phyloP scores from a whole-genome alignment of 2,797 vertebrate species.

The Etheostoma nigrum region DNA sequence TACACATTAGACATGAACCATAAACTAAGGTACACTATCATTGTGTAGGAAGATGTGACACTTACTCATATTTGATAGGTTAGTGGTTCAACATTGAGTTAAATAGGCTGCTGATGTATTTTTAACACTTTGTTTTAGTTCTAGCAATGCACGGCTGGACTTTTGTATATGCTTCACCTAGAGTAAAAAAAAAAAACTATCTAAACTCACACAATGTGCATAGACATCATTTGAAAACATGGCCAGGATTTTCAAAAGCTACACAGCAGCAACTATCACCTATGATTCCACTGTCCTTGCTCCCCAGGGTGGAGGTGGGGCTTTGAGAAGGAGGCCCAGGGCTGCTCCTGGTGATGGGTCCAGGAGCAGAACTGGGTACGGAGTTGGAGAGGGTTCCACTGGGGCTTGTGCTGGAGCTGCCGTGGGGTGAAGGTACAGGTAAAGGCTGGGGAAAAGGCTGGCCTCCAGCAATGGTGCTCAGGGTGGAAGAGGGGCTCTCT shows the following conservation, averaged over 20 bases:
- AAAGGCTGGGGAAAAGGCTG: constrained; percentile 60
- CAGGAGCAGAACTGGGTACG: constrained; percentile 60
- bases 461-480: constrained; percentile 85
- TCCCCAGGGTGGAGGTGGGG: constrained; percentile 96
- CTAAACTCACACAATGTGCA: constrained; percentile 14
- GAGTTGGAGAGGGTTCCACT: constrained; percentile 71
- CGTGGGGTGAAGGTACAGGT: constrained; percentile 55
- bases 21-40: constrained; percentile 28
- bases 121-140: constrained; percentile 2
- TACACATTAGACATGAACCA: constrained; percentile 43
- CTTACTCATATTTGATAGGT: background rate
- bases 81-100: constrained; percentile 6
- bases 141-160: constrained; percentile 16
- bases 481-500: constrained; percentile 93
- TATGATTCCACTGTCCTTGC: constrained; percentile 96
- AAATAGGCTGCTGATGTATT: constrained; percentile 5
- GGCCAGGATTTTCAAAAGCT: constrained; percentile 18
- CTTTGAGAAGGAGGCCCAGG: constrained; percentile 91
- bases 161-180: constrained; percentile 27
- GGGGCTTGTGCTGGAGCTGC: constrained; percentile 66
- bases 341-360: constrained; percentile 66
- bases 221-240: constrained; percentile 17
- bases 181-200: constrained; percentile 39
- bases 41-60: constrained; percentile 22
- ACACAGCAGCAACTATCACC: constrained; percentile 82